phyloP scores from a whole-genome alignment of 1,140 invertebrate species.

The Arctopsyche grandis region DNA sequence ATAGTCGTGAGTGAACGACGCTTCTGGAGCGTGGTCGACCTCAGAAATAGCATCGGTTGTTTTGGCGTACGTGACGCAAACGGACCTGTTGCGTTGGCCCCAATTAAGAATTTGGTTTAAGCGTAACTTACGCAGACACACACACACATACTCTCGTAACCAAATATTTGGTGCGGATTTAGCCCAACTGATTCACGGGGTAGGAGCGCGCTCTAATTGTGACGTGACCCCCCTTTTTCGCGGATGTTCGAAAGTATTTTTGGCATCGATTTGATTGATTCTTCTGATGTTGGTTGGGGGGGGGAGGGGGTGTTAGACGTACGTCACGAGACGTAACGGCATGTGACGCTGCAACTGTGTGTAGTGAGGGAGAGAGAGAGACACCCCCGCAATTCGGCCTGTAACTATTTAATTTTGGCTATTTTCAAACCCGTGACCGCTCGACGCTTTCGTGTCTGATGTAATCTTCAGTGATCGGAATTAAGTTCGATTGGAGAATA shows the following conservation, averaged over 20 bases:
- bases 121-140: slow-evolving; percentile 11
- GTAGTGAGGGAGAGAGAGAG: too few species aligned
- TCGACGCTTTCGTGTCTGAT: neutral
- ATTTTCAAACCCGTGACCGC: slow-evolving; percentile 13
- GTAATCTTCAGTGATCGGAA: too few species aligned
- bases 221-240: neutral
- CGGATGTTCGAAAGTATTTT: neutral
- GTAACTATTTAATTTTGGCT: slow-evolving; percentile 20
- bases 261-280: neutral
- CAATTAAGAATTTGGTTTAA: slow-evolving; percentile 52
- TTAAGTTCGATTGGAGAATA: too few species aligned
- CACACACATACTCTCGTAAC: neutral
- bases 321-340: slow-evolving; percentile 13
- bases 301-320: too few species aligned
- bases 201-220: slow-evolving; percentile 1
- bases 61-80: slow-evolving; percentile 50
- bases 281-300: neutral
- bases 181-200: neutral
- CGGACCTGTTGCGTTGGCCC: slow-evolving; percentile 51
- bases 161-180: neutral
- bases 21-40: slow-evolving; percentile 46
- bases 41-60: slow-evolving; percentile 44
- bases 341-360: neutral
- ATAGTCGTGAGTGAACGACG: slow-evolving; percentile 27
- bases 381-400: slow-evolving; percentile 17